Percentiles rank a stretch among this genome's conserved stretches.
These are phyloP conservation scores for Onychomys torridus DNA, from an alignment of 2,797 vertebrate genomes.

Conservation along the genomic window DNA sequence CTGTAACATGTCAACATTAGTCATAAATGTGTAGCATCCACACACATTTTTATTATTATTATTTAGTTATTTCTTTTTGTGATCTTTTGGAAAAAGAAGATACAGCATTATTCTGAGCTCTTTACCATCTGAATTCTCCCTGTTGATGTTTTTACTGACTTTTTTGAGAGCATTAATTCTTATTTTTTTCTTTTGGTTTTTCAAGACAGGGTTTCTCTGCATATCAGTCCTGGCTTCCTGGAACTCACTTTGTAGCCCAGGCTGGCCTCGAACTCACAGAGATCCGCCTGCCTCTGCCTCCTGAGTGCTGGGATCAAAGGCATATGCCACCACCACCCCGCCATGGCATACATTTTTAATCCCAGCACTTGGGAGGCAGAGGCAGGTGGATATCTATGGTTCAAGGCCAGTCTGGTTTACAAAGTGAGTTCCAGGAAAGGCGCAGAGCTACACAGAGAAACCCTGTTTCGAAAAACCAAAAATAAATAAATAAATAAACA, in stretches of 20 bases:
- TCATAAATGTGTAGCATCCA: background rate
- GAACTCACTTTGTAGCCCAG: too few relatives aligned
- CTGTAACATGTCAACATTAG: conserved; percentile 19
- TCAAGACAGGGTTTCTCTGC: background rate
- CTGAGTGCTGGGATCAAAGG: too few relatives aligned
- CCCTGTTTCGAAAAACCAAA: too few relatives aligned
- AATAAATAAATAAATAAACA: too few relatives aligned
- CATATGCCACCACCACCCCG: too few relatives aligned
- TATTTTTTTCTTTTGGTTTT: background rate
- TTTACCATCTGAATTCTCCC: background rate
- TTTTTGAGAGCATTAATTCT: background rate
- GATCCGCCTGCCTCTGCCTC: background rate
- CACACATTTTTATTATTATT: background rate
- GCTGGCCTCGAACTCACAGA: background rate
- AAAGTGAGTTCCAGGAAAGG: too few relatives aligned
- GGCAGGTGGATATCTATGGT: too few relatives aligned
- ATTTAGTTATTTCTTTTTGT: conserved; percentile 57
- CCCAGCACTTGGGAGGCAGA: too few relatives aligned
- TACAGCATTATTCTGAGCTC: conserved; percentile 33
- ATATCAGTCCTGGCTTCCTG: background rate
- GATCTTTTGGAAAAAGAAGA: conserved; percentile 43
- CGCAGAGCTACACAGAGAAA: too few relatives aligned
- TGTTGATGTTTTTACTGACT: background rate
- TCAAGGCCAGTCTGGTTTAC: too few relatives aligned
- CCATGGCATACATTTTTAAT: too few relatives aligned